Evolutionary conservation across 2,797 vertebrate species (phyloP).

Genomic region (Emydoidea blandingii): DNA sequence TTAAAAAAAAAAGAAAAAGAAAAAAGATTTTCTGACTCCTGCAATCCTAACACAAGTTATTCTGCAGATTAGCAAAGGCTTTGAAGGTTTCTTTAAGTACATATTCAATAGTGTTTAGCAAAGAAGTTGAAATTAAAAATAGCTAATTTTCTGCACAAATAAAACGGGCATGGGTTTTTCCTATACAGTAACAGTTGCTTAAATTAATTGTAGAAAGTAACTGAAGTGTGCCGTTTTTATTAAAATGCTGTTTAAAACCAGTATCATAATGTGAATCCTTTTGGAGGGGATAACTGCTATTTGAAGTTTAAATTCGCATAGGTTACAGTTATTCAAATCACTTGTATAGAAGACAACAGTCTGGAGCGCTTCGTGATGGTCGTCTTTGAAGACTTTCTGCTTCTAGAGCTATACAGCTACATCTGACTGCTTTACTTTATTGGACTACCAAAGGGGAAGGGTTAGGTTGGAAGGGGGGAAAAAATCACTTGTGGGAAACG

Average conservation of each 20-base stretch:
- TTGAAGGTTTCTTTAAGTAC: not conserved
- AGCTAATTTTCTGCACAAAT: not conserved
- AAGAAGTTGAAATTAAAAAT: not conserved
- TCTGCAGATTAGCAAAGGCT: not conserved
- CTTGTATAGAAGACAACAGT: not conserved
- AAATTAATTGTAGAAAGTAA: not conserved
- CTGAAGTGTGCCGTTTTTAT: not conserved
- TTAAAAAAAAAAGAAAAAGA: not conserved
- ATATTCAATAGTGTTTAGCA: not conserved
- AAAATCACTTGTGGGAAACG: not conserved
- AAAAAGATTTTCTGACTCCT: not conserved
- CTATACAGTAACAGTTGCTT: not conserved
- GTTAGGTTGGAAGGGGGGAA: not conserved
- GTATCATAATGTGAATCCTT: not conserved
- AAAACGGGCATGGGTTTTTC: not conserved
- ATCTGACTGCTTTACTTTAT: not conserved
- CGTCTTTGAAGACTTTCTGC: not conserved
- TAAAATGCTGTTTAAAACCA: not conserved
- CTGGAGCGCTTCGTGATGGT: not conserved
- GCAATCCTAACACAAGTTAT: constrained; percentile 3
- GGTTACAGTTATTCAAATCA: not conserved
- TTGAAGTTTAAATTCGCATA: not conserved
- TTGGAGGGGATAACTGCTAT: not conserved
- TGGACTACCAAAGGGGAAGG: not conserved
- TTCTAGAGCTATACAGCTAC: not conserved